Conservation (phyloP, 2,888 invertebrate species). For the Parnassius orleans region DNA sequence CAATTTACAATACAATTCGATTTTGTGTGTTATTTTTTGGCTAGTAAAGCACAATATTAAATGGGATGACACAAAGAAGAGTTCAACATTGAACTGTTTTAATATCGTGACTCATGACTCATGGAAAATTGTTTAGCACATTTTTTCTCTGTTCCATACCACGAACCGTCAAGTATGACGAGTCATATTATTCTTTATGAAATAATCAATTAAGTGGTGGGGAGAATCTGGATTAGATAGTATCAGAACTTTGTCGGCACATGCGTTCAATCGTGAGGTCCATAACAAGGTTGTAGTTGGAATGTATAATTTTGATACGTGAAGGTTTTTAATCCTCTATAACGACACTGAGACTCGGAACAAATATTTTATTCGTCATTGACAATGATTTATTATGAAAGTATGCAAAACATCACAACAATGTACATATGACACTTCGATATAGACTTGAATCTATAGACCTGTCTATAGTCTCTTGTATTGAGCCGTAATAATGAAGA, state of each 20-base stretch:
- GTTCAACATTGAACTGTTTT: slow-evolving; percentile 10
- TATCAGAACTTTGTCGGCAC: slow-evolving; percentile 73
- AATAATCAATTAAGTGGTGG: slow-evolving; percentile 77
- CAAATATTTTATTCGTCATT: no score
- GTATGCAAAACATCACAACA: no score
- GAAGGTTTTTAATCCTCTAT: neutral
- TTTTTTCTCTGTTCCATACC: slow-evolving; percentile 53
- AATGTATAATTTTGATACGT: slow-evolving; percentile 49
- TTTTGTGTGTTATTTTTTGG: slow-evolving; percentile 18
- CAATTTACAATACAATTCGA: neutral
- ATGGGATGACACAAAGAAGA: neutral
- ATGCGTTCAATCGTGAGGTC: slow-evolving; percentile 64
- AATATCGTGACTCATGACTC: slow-evolving; percentile 58
- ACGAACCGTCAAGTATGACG: slow-evolving; percentile 66
- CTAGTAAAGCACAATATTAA: slow-evolving; percentile 1
- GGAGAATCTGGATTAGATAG: slow-evolving; percentile 75
- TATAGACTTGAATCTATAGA: no score
- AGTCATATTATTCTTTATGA: slow-evolving; percentile 74
- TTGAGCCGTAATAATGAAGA: no score
- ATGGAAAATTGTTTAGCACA: slow-evolving; percentile 57
- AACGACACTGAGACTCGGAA: no score
- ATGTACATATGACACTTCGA: no score
- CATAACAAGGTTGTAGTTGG: slow-evolving; percentile 57
- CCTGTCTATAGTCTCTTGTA: no score
- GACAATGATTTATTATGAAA: no score